Evolutionary conservation across 2,797 vertebrate species (phyloP), one percentile per base, ranked within the genome.

Genomic region (Liasis olivaceus): DNA sequence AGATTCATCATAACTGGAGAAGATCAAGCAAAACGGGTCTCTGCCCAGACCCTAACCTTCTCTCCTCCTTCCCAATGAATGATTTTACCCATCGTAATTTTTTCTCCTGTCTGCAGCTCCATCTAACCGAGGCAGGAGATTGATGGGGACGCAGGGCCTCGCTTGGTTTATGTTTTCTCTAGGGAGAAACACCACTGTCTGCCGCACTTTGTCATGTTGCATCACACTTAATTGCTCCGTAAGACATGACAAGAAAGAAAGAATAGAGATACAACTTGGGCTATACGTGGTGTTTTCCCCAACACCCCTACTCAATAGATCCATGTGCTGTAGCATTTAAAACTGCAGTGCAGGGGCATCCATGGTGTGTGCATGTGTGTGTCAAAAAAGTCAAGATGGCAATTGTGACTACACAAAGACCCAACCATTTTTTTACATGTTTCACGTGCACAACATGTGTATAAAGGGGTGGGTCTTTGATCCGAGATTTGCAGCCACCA

Each of bases 181-280:
- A 92, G 91, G 94, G 92, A 89, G 92, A 97, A 91, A 42, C 91
- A 93, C 96, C 96, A 95, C 95, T 96, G 96, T 85, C 91, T 13
- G 4, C 72, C 88, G 85, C 92, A 66, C 91, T 96, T 92, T 95
- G 95, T 96, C 95, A 96, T 95, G 94, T 95, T 95, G 95, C 93
- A 87, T 90, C 92, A 89, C 92, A 91, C 95, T 95, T 96, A 96
- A 96, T 97, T 96, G 94, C 94, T 94, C 0, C 42, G 94, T 96
- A 93, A 96, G 93, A 87, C 94, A 95, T 95, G 94, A 94, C 95
- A 93, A 95, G 95, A 91, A 87, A 94, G 87, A 95, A 95, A 92
- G 91, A 92, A 95, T 86, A 58, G 5, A 77, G 14, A 90, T 92
- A n/a, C 24, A 95, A 92, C 31, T 0, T 12, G 51, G 2, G 22